Evolutionary conservation across 2,888 invertebrate genomes (phyloP).

Genomic region (Phengaris arion): DNA sequence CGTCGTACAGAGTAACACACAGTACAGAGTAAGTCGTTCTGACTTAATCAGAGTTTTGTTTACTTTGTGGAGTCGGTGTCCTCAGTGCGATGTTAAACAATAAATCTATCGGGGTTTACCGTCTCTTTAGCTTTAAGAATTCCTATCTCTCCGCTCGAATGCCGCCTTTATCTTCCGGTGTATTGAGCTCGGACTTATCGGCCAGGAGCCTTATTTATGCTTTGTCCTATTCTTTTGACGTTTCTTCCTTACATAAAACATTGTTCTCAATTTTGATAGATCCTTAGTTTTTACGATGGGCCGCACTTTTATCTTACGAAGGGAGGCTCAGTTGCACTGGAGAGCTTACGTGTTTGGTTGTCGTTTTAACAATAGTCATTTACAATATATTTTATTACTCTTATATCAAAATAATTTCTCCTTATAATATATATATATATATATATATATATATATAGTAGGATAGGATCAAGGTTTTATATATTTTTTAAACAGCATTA

Average conservation of each 20-base stretch:
- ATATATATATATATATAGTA: no score
- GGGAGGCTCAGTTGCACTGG: neutral
- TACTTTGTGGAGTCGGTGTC: slow-evolving; percentile 45
- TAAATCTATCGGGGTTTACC: slow-evolving; percentile 57
- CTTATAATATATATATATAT: no score
- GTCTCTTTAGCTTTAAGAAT: slow-evolving; percentile 49
- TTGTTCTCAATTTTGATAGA: slow-evolving; percentile 29
- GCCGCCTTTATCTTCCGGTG: slow-evolving; percentile 43
- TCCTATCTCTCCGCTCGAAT: slow-evolving; percentile 61
- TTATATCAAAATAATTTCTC: no score
- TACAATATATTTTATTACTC: no score
- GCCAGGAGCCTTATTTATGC: slow-evolving; percentile 24
- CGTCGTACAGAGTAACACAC: no score
- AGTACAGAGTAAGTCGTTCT: slow-evolving; percentile 29
- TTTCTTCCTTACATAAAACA: slow-evolving; percentile 20
- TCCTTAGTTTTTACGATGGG: slow-evolving; percentile 34
- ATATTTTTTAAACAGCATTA: no score
- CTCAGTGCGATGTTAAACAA: slow-evolving; percentile 58
- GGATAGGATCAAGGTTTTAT: neutral
- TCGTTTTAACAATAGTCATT: neutral
- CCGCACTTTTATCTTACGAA: neutral
- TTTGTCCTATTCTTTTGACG: slow-evolving; percentile 24
- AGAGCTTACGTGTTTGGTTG: neutral
- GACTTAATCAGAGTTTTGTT: slow-evolving; percentile 36
- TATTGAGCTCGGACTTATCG: slow-evolving; percentile 31